Evolutionary conservation across 2,113 vertebrate species (phyloP).

Genomic region (Paramormyrops kingsleyae): DNA sequence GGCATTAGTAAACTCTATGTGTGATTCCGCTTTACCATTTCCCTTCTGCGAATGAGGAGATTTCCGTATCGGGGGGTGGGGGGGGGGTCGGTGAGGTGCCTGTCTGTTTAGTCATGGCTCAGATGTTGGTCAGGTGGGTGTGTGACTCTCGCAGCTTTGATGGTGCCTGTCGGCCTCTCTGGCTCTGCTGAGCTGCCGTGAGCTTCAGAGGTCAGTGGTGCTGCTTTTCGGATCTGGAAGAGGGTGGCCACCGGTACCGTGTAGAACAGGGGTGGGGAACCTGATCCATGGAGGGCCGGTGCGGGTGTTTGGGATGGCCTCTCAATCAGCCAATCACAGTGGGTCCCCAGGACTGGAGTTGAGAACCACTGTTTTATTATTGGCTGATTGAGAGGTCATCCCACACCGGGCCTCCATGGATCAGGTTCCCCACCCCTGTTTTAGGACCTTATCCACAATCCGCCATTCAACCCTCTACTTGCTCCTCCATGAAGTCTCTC

Average conservation of each 20-base stretch:
- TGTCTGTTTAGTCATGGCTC: background rate
- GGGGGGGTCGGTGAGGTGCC: background rate
- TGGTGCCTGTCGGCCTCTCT: background rate
- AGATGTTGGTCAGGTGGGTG: background rate
- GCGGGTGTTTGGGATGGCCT: background rate
- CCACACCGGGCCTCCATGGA: background rate
- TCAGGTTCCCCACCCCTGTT: background rate
- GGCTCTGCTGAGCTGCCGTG: background rate
- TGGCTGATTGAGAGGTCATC: background rate
- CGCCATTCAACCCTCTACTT: background rate
- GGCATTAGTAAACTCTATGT: background rate
- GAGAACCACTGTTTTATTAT: background rate
- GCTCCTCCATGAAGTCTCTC: background rate
- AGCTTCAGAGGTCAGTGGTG: background rate
- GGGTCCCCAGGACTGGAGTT: background rate
- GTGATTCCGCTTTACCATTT: background rate
- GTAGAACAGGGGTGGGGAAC: background rate
- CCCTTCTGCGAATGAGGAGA: background rate
- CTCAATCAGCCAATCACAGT: background rate
- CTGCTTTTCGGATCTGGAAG: background rate
- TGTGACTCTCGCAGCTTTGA: background rate
- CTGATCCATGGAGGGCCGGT: background rate
- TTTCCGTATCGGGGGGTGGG: background rate
- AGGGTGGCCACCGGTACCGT: background rate
- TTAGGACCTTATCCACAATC: background rate